Percentiles rank a stretch among this genome's conserved stretches.
phyloP scores from a whole-genome alignment of 2,888 invertebrate genomes.

The Acanthosepion pharaonis region DNA sequence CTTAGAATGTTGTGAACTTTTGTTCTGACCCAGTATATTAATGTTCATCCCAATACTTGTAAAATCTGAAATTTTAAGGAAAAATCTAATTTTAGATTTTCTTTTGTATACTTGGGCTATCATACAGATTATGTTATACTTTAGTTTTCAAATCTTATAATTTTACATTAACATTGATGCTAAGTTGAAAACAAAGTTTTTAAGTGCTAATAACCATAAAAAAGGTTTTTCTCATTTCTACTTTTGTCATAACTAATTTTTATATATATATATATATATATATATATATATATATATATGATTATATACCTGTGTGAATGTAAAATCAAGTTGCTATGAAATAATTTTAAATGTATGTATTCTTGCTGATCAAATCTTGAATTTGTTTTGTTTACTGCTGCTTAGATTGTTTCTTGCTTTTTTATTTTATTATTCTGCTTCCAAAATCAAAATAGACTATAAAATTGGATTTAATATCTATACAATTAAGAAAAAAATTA shows the following conservation, averaged over 20 bases:
- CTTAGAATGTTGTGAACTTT: no score
- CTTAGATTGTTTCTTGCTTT: not conserved
- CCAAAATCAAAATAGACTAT: not conserved
- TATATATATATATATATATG: not conserved
- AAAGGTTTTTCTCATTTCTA: no score
- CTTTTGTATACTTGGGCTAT: not conserved
- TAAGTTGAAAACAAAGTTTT: not conserved
- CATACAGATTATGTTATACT: not conserved
- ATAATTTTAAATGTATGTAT: not conserved
- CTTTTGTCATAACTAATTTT: not conserved
- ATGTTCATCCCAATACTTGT: no score
- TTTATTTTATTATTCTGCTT: not conserved
- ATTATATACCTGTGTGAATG: not conserved
- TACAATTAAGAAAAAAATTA: not conserved
- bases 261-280: no score
- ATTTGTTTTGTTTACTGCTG: not conserved
- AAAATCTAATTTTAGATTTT: no score
- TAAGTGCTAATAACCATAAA: not conserved
- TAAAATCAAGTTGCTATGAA: constrained; percentile 33
- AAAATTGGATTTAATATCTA: not conserved
- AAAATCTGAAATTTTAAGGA: no score
- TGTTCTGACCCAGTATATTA: no score
- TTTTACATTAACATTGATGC: not conserved
- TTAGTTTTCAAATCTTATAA: not conserved
- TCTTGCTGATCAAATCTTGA: not conserved